Conservation (phyloP, 2,888 invertebrate genomes). For the Labia minor region DNA sequence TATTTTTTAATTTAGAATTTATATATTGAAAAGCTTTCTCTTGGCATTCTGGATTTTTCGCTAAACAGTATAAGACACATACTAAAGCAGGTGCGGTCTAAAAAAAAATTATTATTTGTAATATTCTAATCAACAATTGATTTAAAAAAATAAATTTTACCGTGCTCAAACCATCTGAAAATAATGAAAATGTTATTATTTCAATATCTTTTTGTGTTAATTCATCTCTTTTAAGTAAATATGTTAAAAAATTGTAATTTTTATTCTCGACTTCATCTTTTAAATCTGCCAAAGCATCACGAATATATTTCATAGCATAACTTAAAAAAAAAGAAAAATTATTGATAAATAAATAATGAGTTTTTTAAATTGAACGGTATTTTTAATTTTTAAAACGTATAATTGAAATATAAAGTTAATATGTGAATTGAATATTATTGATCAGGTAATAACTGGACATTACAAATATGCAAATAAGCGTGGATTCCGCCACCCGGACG, state of each 20-base stretch:
- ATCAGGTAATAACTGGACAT: too few species aligned
- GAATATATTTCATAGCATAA: slow-evolving; percentile 20
- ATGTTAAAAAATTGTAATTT: slow-evolving; percentile 37
- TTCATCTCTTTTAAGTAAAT: slow-evolving; percentile 37
- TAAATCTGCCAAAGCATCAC: slow-evolving; percentile 20
- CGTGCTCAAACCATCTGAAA: slow-evolving; percentile 43
- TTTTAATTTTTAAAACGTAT: too few species aligned
- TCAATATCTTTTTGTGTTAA: slow-evolving; percentile 37
- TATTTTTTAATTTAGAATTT: slow-evolving; percentile 29
- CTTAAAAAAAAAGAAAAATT: too few species aligned
- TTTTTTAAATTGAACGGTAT: too few species aligned
- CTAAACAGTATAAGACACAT: slow-evolving; percentile 38
- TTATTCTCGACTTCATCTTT: slow-evolving; percentile 25
- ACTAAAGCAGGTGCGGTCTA: slow-evolving; percentile 40
- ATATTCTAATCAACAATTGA: not conserved
- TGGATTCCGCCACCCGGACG: too few species aligned
- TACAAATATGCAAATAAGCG: too few species aligned
- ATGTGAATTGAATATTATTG: too few species aligned
- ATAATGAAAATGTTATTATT: slow-evolving; percentile 40
- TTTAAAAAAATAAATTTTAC: slow-evolving; percentile 34
- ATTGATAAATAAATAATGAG: too few species aligned
- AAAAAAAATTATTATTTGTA: slow-evolving; percentile 25
- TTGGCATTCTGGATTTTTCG: slow-evolving; percentile 38
- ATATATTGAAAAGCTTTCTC: slow-evolving; percentile 37
- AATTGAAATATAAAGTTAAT: too few species aligned